Percentiles rank a stretch among this genome's conserved stretches.
phyloP scores from a whole-genome alignment of 2,113 vertebrate species.

The Octodon degus region DNA sequence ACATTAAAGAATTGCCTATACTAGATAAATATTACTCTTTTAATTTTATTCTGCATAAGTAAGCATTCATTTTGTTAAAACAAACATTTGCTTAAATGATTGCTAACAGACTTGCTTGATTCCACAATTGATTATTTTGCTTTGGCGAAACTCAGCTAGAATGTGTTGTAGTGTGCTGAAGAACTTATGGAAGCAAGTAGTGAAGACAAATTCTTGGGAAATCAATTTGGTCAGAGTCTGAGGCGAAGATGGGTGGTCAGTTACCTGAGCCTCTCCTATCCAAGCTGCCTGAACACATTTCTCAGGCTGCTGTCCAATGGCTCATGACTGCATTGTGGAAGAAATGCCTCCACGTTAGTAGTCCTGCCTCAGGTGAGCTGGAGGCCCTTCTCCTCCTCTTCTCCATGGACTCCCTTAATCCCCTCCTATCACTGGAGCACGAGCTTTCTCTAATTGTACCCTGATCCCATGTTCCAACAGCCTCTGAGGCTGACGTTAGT shows the following conservation, averaged over 20 bases:
- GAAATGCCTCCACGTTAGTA: constrained; percentile 48
- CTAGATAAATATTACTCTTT: not conserved
- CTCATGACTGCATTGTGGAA: not conserved
- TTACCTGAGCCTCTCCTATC: not conserved
- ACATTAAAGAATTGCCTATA: not conserved
- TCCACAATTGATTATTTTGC: not conserved
- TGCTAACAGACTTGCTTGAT: not conserved
- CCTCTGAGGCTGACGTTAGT: not conserved
- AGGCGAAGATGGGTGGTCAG: not conserved
- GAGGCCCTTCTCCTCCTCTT: not conserved
- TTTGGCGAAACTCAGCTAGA: not conserved
- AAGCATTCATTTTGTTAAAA: not conserved
- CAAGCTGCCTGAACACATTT: not conserved
- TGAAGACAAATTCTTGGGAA: not conserved
- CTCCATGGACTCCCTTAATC: not conserved
- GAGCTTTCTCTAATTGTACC: not conserved
- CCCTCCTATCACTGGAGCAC: not conserved
- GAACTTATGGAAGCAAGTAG: not conserved
- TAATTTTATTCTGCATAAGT: not conserved
- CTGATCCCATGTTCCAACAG: rapidly evolving
- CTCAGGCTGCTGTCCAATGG: constrained; percentile 35
- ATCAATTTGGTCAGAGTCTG: not conserved
- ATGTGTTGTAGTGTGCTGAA: not conserved
- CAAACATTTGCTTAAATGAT: not conserved
- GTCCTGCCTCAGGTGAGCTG: not conserved